Base-by-base conservation (phyloP, 2,797 vertebrate species). In the Poecilia picta region DNA sequence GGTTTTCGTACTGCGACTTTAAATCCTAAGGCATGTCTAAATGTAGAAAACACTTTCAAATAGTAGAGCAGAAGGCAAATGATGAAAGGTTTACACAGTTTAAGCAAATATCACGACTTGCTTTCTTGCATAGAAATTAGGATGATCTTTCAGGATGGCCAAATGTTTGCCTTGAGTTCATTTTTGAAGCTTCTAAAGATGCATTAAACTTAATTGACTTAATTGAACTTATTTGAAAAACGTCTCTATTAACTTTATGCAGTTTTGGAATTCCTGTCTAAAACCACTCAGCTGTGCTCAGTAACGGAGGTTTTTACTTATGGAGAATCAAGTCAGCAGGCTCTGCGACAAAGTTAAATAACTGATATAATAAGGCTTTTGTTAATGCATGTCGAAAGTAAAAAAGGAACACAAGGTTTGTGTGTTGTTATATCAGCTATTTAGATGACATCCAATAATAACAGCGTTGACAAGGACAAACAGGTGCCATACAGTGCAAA, bases 331-430 rank as follows among this genome's bases (percentile, higher is more conserved):
- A 76, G 41, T 72, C 33, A 41, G 25, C 8, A 39, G 66, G 47
- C 23, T 78, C 68, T 33, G 16, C n/a, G 41, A 18, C 55, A 72
- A 4, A 70, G 39, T 78, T 70, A 7, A 64, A 73, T 45, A 15
- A 70, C 31, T 33, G 28, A 7, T 3, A 47, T 81, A 79, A 47
- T 81, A 79, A 78, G 77, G 45, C 74, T 74, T 47, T 74, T 72
- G 51, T 70, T 39, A 75, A 75, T 64, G 28, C n/a, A 23, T 20
- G 75, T 46, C 49, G 49, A 70, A 57, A 70, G n/a, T 23, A 45
- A 57, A 57, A 66, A 85, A 25, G 25, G 3, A n/a, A n/a, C 10
- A 55, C 0, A 74, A 20, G 55, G 43, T 20, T 11, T 16, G 55
- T 16, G 33, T 88, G 28, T 43, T 75, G 39, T 53, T 76, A 36